Percentiles rank a stretch among this genome's conserved stretches.
Conservation (phyloP, 2,888 invertebrate species). For the Cosmorhoe ocellata region DNA sequence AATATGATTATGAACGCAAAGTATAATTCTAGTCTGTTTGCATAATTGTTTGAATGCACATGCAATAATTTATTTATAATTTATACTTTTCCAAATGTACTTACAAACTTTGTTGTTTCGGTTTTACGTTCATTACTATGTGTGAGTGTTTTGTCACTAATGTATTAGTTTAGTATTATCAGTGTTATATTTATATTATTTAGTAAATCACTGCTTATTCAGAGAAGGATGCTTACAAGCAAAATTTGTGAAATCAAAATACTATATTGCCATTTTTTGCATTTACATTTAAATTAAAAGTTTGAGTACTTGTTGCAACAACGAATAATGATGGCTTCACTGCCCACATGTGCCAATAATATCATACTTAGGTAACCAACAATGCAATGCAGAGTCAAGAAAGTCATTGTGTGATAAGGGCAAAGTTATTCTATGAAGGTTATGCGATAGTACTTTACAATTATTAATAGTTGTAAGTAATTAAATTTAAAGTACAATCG, state of each 20-base stretch:
- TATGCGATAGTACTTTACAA: conserved; percentile 63
- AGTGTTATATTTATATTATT: conserved; percentile 44
- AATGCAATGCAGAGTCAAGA: conserved; percentile 28
- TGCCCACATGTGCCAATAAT: conserved; percentile 65
- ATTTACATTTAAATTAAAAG: conserved; percentile 71
- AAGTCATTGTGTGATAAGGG: conserved; percentile 5
- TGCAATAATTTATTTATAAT: conserved; percentile 58
- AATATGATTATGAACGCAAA: conserved; percentile 30
- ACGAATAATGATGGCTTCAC: conserved; percentile 55
- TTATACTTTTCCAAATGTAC: conserved; percentile 58
- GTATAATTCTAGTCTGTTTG: conserved; percentile 51
- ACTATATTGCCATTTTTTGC: conserved; percentile 77
- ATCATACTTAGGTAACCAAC: conserved; percentile 31
- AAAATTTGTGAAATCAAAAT: conserved; percentile 59
- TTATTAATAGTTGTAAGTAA: conserved; percentile 3
- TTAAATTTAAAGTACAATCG: conserved; percentile 55
- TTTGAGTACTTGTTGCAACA: conserved; percentile 61
- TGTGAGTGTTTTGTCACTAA: conserved; percentile 60
- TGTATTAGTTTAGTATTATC: conserved; percentile 42
- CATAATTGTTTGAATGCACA: conserved; percentile 66
- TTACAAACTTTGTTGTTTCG: conserved; percentile 52
- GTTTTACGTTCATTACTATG: conserved; percentile 50
- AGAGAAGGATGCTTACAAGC: conserved; percentile 44
- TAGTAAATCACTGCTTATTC: conserved; percentile 51
- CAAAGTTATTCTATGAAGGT: conserved; percentile 39